A percentile compares a stretch with the other conserved stretches of the same genome.
These are phyloP conservation scores for Leptodactylus fuscus DNA, from an alignment of 2,113 vertebrate genomes.

Conservation along the genomic window DNA sequence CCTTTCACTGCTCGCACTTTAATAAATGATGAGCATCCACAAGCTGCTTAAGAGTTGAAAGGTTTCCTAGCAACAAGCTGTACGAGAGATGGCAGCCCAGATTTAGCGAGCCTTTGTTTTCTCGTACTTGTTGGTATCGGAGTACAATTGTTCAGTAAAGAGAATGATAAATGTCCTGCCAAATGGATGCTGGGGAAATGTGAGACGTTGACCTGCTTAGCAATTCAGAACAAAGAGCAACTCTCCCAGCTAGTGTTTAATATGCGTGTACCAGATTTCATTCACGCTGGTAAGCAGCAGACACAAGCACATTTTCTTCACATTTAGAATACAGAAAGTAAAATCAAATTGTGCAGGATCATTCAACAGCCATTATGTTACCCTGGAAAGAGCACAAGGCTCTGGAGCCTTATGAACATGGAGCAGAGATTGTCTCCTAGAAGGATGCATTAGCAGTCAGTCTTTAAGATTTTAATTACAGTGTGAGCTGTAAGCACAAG, in stretches of 20 bases:
- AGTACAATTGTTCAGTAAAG: slow-evolving; percentile 73
- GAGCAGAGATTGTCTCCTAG: background rate
- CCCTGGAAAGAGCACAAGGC: background rate
- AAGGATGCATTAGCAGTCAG: background rate
- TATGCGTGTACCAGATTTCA: slow-evolving; percentile 65
- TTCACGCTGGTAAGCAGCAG: slow-evolving; percentile 5
- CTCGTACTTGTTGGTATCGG: slow-evolving; percentile 71
- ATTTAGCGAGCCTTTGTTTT: slow-evolving; percentile 73
- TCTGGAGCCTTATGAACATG: background rate
- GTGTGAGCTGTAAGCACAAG: background rate
- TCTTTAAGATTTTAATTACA: too few species aligned
- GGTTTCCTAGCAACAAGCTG: slow-evolving; percentile 76
- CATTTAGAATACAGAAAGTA: slow-evolving; percentile 8
- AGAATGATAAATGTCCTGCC: slow-evolving; percentile 77
- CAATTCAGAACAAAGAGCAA: slow-evolving; percentile 68
- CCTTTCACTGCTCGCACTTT: slow-evolving; percentile 30
- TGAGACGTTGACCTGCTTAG: slow-evolving; percentile 64
- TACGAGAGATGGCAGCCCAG: slow-evolving; percentile 65
- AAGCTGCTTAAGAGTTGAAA: slow-evolving; percentile 68
- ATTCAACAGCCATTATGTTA: slow-evolving; percentile 2
- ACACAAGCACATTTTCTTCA: slow-evolving; percentile 21
- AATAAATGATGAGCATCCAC: slow-evolving; percentile 74
- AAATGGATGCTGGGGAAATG: slow-evolving; percentile 71
- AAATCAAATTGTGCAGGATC: slow-evolving; percentile 1
- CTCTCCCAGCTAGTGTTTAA: slow-evolving; percentile 69